Base-by-base conservation (phyloP, 2,797 vertebrate species). In the Cryptoblepharus egeriae region DNA sequence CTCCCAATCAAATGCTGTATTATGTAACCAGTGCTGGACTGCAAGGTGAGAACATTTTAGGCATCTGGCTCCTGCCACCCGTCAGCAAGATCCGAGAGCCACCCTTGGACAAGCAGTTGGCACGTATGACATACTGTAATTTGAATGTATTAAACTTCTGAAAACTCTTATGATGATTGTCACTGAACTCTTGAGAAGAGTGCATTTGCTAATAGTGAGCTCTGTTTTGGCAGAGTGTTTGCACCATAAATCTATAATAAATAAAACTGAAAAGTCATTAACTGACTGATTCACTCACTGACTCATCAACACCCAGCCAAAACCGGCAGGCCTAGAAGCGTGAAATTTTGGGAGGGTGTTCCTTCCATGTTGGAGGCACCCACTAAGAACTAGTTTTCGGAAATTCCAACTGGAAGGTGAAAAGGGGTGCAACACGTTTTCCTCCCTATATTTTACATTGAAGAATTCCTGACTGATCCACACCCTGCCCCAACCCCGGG, bases 161-260 rank as follows among this genome's bases (percentile, higher is more conserved):
- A 74, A 42, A 76, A 52, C 24, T 30, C 13, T 37, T 63, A 69
- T n/a, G 5, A 79, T 30, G 67, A 55, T 57, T n/a, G 15, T 16
- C 58, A 57, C 65, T 72, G 18, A 39, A 22, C 1, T 65, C 13
- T 73, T 80, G 68, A 77, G 77, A 67, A 61, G 69, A 77, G 61
- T 67, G 5, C 32, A 57, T 71, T 76, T 60, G 39, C 39, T 58
- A n/a, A 39, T 37, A 39, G 45, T 79, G 77, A 52, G 16, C 49
- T 72, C n/a, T 58, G 18, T 12, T 82, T 63, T 63, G 5, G 6
- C 52, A 58, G 24, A 39, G 32, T 60, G 26, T 26, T 39, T 4
- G n/a, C 28, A 4, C 24, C 16, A 4, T 61, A 64, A 64, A 79
- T 28, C 37, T n/a, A n/a, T n/a, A n/a, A n/a, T n/a, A n/a, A n/a